Conservation (phyloP, 2,797 vertebrate species). For the Lutjanus campechanus region DNA sequence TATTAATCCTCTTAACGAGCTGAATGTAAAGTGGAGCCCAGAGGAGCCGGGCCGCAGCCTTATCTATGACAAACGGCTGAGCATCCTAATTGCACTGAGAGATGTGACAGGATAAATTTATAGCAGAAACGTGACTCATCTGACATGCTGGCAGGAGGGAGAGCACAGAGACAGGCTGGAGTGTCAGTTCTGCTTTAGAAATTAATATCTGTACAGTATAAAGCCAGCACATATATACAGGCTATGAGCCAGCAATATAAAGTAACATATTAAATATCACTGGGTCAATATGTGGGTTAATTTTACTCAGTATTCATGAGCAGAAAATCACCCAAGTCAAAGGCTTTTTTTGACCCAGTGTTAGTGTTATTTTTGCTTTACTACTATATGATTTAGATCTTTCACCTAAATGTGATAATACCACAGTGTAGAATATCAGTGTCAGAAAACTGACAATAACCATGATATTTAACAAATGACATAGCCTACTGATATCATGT, state of each 20-base stretch:
- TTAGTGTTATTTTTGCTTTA: neutral
- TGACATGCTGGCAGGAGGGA: constrained; percentile 54
- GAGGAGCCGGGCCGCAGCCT: constrained; percentile 65
- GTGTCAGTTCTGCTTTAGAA: constrained; percentile 42
- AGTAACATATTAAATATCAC: too few relatives aligned
- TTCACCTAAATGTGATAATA: too few relatives aligned
- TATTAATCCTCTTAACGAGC: constrained; percentile 84
- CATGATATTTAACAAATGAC: too few relatives aligned
- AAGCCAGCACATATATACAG: constrained; percentile 16
- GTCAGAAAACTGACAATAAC: too few relatives aligned
- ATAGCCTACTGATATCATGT: too few relatives aligned
- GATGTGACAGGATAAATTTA: constrained; percentile 83
- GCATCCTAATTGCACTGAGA: constrained; percentile 80
- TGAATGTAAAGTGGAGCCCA: constrained; percentile 72
- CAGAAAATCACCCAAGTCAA: neutral
- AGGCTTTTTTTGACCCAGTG: neutral
- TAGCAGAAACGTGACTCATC: constrained; percentile 68
- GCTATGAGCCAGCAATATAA: too few relatives aligned
- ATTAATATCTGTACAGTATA: constrained; percentile 16
- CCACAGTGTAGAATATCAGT: too few relatives aligned
- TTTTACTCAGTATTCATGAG: too few relatives aligned
- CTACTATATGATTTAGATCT: too few relatives aligned
- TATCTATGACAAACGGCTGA: constrained; percentile 81
- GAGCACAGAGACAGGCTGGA: constrained; percentile 37
- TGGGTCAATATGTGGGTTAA: neutral